Percentiles rank a stretch among this genome's conserved stretches.
Evolutionary conservation across 2,113 vertebrate species (phyloP).

Genomic region (Rynchops niger): DNA sequence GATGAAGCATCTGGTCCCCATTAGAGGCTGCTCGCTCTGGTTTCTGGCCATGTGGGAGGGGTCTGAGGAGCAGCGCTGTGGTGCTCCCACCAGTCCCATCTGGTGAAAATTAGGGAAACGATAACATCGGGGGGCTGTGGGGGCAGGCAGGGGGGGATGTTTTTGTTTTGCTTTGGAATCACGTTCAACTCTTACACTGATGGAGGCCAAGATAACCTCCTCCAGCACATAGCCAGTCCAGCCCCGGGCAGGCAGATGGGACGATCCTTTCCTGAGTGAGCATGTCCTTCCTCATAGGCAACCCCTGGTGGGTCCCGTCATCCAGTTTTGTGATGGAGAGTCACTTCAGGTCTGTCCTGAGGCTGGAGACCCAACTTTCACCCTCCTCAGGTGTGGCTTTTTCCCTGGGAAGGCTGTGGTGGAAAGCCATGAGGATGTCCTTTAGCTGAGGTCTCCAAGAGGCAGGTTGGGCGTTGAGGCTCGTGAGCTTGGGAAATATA

Average conservation of each 20-base stretch:
- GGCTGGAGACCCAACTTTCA: not conserved
- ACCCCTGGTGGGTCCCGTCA: not conserved
- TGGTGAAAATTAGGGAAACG: conserved; percentile 64
- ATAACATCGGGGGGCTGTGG: conserved; percentile 34
- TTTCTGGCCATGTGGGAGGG: not conserved
- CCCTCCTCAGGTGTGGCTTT: not conserved
- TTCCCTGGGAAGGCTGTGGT: not conserved
- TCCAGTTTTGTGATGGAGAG: not conserved
- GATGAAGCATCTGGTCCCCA: conserved; percentile 63
- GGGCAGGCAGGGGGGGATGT: not conserved
- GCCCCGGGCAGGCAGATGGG: not conserved
- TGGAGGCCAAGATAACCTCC: conserved; percentile 44
- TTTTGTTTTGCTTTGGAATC: conserved; percentile 67
- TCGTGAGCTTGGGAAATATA: not conserved
- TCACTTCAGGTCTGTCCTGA: not conserved
- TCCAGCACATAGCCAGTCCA: not conserved
- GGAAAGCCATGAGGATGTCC: not conserved
- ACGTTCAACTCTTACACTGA: conserved; percentile 59
- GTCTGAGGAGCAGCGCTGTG: not conserved
- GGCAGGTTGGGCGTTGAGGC: not conserved
- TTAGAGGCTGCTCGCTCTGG: conserved; percentile 36
- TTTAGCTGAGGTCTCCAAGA: not conserved
- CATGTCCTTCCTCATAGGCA: not conserved
- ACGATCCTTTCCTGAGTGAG: not conserved
- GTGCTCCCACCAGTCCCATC: conserved; percentile 47